Evolutionary conservation across 2,113 vertebrate genomes (phyloP), one percentile per base, ranked within the genome.

Genomic region (Gopherus flavomarginatus): DNA sequence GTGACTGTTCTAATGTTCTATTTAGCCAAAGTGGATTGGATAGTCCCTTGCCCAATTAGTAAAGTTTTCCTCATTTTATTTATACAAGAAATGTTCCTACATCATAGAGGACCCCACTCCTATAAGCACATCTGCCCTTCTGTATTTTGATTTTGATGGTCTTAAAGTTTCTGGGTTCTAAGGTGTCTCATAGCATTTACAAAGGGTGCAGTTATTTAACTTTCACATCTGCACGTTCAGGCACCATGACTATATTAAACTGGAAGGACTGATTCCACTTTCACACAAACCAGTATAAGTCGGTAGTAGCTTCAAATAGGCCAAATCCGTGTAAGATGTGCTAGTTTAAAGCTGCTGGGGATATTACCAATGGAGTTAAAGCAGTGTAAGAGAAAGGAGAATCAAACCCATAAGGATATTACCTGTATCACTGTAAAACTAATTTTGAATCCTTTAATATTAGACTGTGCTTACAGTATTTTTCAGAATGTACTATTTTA

Each of bases 401-500:
- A 95, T 29, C 5, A 75, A 16, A 1, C 11, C 24, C 24, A 85
- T 57, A 59, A 92, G 83, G 86, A 57, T 85, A 79, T 24, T 89
- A 35, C 50, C 85, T 83, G 31, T 35, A 1, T 93, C 59, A 65
- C 35, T 2, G 2, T 81, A 4, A 62, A 94, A 88, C 80, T 83
- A n/a, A 52, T 12, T n/a, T 42, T 65, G 10, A 1, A 1, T n/a
- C 29, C 53, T 95, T 84, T 53, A 57, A 90, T 17, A 38, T 80
- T 47, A 13, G 31, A 5, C 27, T 81, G 12, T 38, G 13, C 42
- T 52, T 81, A 56, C 54, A 52, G 42, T 87, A 2, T 44, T 95
- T 86, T 87, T 26, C 81, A 93, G 88, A 96, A 90, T 31, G 31
- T 85, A n/a, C 14, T 85, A 2, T 50, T 26, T 92, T 90, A 50